Evolutionary conservation across 2,888 invertebrate species (phyloP).

Genomic region (Odontocerum albicorne): DNA sequence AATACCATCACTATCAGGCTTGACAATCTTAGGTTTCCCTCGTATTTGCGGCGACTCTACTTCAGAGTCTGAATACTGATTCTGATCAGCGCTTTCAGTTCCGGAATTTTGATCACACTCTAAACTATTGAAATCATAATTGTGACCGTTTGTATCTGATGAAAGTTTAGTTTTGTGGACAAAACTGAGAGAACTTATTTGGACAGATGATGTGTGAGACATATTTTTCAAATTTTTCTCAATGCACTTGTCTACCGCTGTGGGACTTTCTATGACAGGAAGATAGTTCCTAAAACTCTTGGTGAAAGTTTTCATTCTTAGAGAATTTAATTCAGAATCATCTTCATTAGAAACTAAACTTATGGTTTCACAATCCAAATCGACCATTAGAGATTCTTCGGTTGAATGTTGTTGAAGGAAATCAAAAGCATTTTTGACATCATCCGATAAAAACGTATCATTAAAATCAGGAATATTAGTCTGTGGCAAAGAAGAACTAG

Average conservation of each 20-base stretch:
- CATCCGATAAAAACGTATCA: constrained; percentile 23
- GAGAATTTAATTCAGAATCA: constrained; percentile 65
- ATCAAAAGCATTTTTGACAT: constrained; percentile 21
- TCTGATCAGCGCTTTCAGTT: constrained; percentile 50
- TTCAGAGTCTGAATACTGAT: constrained; percentile 50
- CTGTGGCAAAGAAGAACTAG: constrained; percentile 35
- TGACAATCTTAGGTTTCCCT: constrained; percentile 62
- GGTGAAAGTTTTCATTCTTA: constrained; percentile 62
- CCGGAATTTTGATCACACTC: constrained; percentile 63
- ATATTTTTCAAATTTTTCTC: constrained; percentile 55
- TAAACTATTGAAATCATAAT: constrained; percentile 51
- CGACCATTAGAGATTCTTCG: constrained; percentile 21
- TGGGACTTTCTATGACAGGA: constrained; percentile 53
- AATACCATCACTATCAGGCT: constrained; percentile 54
- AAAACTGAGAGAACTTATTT: constrained; percentile 17
- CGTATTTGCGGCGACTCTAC: constrained; percentile 44
- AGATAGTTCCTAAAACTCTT: constrained; percentile 56
- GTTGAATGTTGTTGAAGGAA: constrained; percentile 20
- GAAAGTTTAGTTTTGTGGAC: constrained; percentile 12
- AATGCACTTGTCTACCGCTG: constrained; percentile 52
- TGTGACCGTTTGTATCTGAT: constrained; percentile 45
- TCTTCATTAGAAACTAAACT: constrained; percentile 74
- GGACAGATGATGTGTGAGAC: constrained; percentile 45
- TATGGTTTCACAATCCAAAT: constrained; percentile 60
- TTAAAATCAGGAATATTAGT: constrained; percentile 19